Conservation (phyloP, 2,113 vertebrate species). For the Aegypius monachus region DNA sequence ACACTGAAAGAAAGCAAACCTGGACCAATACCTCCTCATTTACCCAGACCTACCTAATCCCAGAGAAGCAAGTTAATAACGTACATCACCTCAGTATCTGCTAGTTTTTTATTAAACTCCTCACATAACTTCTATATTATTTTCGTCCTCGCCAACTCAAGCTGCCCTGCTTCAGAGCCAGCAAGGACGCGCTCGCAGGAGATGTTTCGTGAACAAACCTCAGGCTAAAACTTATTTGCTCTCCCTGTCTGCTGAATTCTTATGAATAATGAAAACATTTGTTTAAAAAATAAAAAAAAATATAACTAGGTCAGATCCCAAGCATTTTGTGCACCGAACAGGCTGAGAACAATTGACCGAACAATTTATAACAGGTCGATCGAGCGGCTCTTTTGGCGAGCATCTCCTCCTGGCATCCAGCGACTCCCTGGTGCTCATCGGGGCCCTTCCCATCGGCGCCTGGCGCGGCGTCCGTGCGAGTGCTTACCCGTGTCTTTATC, state of each 20-base stretch:
- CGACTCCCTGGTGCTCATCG: rapidly evolving
- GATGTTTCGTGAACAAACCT: background rate
- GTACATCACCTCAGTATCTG: background rate
- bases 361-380: background rate
- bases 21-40: background rate
- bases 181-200: background rate
- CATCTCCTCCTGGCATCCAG: background rate
- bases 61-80: conserved; percentile 50
- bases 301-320: background rate
- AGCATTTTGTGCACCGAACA: background rate
- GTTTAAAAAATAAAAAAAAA: background rate
- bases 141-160: background rate
- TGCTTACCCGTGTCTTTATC: background rate
- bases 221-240: background rate
- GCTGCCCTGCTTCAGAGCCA: background rate
- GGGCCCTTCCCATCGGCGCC: background rate
- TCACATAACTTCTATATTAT: background rate
- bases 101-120: conserved; percentile 18
- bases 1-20: background rate
- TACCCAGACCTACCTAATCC: conserved; percentile 32
- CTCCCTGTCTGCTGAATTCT: background rate
- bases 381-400: rapidly evolving
- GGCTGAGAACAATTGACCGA: background rate
- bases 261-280: conserved; percentile 2
- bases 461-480: rapidly evolving